Conservation (phyloP, 2,113 vertebrate species). For the Aepyceros melampus region DNA sequence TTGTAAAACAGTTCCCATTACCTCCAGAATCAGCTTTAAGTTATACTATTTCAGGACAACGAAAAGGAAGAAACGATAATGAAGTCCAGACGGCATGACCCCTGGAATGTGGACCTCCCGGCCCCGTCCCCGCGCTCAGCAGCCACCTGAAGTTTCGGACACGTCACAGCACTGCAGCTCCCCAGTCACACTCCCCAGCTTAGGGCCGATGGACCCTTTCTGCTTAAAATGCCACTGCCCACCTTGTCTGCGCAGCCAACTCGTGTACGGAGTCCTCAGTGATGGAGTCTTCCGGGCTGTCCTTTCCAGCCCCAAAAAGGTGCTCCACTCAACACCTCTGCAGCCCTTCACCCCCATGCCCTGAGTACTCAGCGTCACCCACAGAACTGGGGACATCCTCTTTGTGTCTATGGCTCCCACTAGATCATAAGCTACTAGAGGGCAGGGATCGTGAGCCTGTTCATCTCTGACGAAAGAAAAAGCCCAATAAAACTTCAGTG, state of each 20-base stretch:
- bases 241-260: neutral
- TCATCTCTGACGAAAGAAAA: neutral
- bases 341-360: fast-evolving
- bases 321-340: neutral
- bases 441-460: neutral
- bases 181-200: neutral
- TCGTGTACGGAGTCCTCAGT: neutral
- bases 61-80: neutral
- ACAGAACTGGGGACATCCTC: neutral
- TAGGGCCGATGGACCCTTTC: neutral
- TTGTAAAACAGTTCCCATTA: neutral
- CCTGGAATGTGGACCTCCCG: neutral
- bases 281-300: neutral
- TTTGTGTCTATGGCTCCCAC: neutral
- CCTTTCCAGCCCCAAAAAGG: neutral
- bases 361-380: neutral
- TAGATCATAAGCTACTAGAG: neutral
- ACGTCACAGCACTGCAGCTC: neutral
- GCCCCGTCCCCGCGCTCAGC: neutral
- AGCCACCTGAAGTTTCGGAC: neutral
- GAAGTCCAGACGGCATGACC: neutral
- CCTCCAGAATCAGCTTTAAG: neutral
- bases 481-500: neutral
- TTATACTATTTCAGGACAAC: neutral
- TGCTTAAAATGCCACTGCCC: neutral